Conservation (phyloP, 2,113 vertebrate genomes). For the Ceuthmochares aereus region DNA sequence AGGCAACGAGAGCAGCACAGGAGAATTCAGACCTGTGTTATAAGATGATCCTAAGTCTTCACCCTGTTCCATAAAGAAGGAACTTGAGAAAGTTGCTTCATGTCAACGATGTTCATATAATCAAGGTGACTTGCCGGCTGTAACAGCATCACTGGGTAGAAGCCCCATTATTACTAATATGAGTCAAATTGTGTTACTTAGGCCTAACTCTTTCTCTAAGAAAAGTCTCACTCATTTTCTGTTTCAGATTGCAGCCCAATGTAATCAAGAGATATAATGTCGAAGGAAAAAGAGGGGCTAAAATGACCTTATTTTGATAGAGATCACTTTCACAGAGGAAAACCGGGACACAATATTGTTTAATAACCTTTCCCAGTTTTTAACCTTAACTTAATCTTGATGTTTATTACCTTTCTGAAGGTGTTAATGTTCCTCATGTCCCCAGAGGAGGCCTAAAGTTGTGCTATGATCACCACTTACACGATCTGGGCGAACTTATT, state of each 20-base stretch:
- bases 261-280: background rate
- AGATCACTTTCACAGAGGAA: background rate
- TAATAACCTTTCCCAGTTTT: background rate
- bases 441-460: background rate
- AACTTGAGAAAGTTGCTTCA: background rate
- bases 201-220: background rate
- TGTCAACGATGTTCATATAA: background rate
- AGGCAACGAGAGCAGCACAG: background rate
- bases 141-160: background rate
- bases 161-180: background rate
- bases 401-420: background rate
- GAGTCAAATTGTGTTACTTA: background rate
- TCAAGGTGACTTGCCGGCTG: background rate
- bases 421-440: background rate
- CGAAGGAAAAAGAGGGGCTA: background rate
- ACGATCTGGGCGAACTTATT: background rate
- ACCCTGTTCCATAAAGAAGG: background rate
- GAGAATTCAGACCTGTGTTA: background rate
- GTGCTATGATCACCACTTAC: background rate
- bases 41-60: background rate
- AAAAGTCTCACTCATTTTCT: conserved; percentile 14
- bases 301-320: background rate
- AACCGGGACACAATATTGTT: background rate
- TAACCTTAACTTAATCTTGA: background rate
- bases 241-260: conserved; percentile 5